phyloP scores from a whole-genome alignment of 2,113 vertebrate genomes.

The Echinops telfairi region DNA sequence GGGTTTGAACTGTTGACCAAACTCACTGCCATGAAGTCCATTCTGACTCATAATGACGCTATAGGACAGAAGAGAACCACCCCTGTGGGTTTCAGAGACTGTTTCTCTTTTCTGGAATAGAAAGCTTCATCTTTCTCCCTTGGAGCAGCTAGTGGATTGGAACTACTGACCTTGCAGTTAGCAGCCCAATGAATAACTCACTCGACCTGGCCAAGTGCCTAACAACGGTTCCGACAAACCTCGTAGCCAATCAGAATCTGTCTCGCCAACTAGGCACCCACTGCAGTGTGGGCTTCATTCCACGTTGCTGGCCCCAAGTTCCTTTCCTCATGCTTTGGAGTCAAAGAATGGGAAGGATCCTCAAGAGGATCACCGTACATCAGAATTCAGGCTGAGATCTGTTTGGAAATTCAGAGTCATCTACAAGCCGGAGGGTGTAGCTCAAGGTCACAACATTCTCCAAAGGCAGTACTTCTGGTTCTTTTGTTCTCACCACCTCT shows the following conservation, averaged over 20 bases:
- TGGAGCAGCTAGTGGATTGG: too few species aligned
- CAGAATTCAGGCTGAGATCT: conserved; percentile 34
- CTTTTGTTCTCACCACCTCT: not conserved
- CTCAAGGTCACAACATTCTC: not conserved
- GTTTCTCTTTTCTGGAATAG: too few species aligned
- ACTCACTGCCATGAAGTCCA: too few species aligned
- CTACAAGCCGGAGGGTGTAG: conserved; percentile 8
- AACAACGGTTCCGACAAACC: not conserved
- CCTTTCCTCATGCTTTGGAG: conserved; percentile 45
- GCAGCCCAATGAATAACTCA: too few species aligned
- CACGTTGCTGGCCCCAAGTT: not conserved
- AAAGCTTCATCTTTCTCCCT: too few species aligned
- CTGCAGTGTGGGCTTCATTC: conserved; percentile 1
- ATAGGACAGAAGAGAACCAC: too few species aligned
- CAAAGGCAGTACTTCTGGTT: not conserved
- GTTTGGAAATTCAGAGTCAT: conserved; percentile 5
- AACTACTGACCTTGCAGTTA: too few species aligned
- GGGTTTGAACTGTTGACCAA: too few species aligned
- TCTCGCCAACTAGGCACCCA: not conserved
- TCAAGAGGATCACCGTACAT: conserved; percentile 31
- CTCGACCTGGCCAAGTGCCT: too few species aligned
- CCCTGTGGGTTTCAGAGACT: too few species aligned
- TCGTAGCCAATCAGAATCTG: conserved; percentile 12
- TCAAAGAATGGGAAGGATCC: conserved; percentile 36
- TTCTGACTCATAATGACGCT: too few species aligned